These are phyloP conservation scores for Autographa gamma DNA, from an alignment of 2,888 invertebrate genomes.

Conservation along the genomic window DNA sequence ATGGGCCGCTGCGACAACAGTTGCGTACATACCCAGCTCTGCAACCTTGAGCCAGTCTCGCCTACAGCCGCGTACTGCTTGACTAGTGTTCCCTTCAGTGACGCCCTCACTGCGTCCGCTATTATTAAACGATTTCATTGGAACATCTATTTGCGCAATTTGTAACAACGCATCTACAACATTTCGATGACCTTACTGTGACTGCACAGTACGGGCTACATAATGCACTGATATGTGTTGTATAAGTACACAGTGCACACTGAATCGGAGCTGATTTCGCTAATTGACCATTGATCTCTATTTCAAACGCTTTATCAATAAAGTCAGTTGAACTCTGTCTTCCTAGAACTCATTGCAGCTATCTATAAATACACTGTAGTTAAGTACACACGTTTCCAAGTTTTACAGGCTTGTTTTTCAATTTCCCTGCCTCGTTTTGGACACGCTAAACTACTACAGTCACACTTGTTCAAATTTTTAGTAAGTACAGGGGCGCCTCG, in stretches of 20 bases:
- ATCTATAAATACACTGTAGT: constrained; percentile 24
- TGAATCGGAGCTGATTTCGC: constrained; percentile 43
- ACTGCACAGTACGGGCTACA: constrained; percentile 61
- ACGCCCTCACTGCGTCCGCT: constrained; percentile 86
- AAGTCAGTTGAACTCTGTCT: constrained; percentile 37
- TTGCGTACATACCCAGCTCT: constrained; percentile 54
- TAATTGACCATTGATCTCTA: constrained; percentile 52
- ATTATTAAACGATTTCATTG: constrained; percentile 89
- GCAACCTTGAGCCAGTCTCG: constrained; percentile 79
- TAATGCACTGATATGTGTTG: constrained; percentile 50
- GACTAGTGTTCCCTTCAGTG: constrained; percentile 75
- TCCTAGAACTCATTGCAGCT: constrained; percentile 33
- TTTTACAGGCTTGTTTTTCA: constrained; percentile 61
- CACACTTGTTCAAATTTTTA: constrained; percentile 67
- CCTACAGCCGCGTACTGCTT: constrained; percentile 67
- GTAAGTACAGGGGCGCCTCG: constrained; percentile 64
- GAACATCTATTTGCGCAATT: constrained; percentile 89
- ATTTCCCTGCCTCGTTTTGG: constrained; percentile 66
- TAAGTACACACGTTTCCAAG: constrained; percentile 36
- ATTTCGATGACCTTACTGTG: constrained; percentile 83
- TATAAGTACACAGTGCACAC: constrained; percentile 33
- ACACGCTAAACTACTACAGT: constrained; percentile 63
- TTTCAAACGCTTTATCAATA: constrained; percentile 46
- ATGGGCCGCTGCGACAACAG: constrained; percentile 66
- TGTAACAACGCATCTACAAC: constrained; percentile 82